These are phyloP conservation scores for Microcebus griseorufus DNA, from an alignment of 2,113 vertebrate species.

Conservation along the genomic window DNA sequence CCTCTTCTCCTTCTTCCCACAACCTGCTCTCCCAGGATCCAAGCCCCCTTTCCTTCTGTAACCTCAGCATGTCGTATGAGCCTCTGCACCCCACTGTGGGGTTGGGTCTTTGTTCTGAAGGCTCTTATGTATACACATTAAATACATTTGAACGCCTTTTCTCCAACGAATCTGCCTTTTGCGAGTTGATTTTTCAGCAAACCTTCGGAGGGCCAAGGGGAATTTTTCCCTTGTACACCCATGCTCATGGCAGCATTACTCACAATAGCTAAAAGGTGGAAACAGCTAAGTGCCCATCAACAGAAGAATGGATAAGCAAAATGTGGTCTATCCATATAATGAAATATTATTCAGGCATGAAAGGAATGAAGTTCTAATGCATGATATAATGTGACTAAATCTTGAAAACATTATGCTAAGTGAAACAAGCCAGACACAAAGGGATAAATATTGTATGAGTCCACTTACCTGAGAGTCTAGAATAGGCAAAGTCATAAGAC, in stretches of 20 bases:
- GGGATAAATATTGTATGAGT: background rate
- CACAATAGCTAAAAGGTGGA: background rate
- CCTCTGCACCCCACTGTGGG: no score
- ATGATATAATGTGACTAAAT: background rate
- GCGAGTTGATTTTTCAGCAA: no score
- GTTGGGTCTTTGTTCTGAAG: no score
- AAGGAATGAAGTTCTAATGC: background rate
- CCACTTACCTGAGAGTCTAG: background rate
- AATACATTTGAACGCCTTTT: no score
- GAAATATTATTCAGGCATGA: background rate
- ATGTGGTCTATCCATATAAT: rapidly evolving
- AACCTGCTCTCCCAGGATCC: no score
- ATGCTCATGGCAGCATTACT: background rate
- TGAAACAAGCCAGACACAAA: background rate
- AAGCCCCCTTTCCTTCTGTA: no score
- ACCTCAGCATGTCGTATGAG: no score
- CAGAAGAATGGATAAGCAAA: background rate
- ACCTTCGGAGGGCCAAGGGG: no score
- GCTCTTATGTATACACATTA: no score
- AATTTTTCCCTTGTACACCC: no score
- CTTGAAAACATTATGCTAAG: background rate
- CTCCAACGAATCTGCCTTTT: no score
- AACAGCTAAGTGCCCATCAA: background rate
- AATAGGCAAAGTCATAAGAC: background rate
- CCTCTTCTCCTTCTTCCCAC: no score